These are phyloP conservation scores for Solea senegalensis DNA, from an alignment of 2,113 vertebrate genomes.

Conservation along the genomic window DNA sequence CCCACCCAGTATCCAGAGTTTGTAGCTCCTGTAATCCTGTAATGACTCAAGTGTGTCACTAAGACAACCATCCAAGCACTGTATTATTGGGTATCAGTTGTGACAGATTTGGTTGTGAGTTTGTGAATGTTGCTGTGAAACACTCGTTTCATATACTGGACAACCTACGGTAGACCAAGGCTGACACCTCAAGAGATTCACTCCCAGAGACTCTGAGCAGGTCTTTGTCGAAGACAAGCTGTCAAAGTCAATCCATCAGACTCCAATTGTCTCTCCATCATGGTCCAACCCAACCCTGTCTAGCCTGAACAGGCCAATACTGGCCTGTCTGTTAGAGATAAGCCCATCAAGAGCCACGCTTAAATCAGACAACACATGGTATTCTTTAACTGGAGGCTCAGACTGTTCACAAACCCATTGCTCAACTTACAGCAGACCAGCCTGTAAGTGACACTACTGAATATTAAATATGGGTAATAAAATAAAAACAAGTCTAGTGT, in stretches of 20 bases:
- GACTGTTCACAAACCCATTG: constrained; percentile 51
- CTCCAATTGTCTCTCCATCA: constrained; percentile 28
- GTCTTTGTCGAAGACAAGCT: constrained; percentile 58
- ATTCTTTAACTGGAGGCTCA: constrained; percentile 44
- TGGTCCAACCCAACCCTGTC: constrained; percentile 24
- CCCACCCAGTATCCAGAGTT: constrained; percentile 40
- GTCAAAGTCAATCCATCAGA: constrained; percentile 61
- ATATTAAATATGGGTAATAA: constrained; percentile 33
- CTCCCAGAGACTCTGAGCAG: constrained; percentile 32
- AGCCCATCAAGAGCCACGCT: constrained; percentile 34
- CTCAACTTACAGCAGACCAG: constrained; percentile 29
- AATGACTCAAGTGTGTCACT: constrained; percentile 50
- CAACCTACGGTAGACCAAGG: constrained; percentile 28
- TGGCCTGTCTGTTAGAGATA: constrained; percentile 36
- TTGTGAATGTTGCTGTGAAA: constrained; percentile 12
- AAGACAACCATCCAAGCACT: background rate
- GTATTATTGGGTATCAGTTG: constrained; percentile 35
- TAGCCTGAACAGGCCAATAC: constrained; percentile 19
- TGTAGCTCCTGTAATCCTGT: constrained; percentile 57
- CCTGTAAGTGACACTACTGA: constrained; percentile 3
- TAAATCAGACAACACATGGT: constrained; percentile 57
- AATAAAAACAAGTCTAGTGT: background rate
- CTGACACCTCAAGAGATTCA: constrained; percentile 51
- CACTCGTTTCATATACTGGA: constrained; percentile 6
- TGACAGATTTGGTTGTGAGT: constrained; percentile 25